phyloP scores from a whole-genome alignment of 2,797 vertebrate genomes.

The Lates japonicus region DNA sequence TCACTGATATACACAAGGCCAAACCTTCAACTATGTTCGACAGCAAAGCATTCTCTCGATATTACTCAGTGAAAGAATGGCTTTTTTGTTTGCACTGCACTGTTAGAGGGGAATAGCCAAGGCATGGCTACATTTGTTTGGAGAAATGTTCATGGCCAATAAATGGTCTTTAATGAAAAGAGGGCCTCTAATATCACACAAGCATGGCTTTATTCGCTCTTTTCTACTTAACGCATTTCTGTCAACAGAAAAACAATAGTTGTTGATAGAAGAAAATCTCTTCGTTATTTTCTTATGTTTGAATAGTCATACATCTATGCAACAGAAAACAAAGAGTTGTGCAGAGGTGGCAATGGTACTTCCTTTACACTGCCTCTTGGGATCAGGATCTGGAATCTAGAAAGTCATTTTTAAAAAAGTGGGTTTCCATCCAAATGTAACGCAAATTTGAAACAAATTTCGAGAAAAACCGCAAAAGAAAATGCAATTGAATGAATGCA shows the following conservation, averaged over 20 bases:
- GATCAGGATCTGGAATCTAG: background rate
- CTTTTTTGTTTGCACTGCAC: background rate
- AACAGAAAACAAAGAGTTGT: background rate
- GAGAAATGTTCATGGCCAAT: too few relatives aligned
- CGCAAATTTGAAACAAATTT: background rate
- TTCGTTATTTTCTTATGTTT: too few relatives aligned
- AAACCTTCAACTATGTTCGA: background rate
- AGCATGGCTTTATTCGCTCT: constrained; percentile 1
- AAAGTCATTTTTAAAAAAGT: background rate
- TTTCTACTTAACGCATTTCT: background rate
- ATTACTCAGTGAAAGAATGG: background rate
- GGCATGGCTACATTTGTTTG: background rate
- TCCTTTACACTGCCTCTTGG: background rate
- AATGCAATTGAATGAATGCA: too few relatives aligned
- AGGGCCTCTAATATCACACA: background rate
- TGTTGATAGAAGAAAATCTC: background rate
- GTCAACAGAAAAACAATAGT: background rate
- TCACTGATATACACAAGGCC: background rate
- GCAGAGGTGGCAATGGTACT: background rate
- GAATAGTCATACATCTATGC: too few relatives aligned
- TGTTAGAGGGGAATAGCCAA: background rate
- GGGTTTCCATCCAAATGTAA: background rate
- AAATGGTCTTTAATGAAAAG: too few relatives aligned
- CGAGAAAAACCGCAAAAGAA: too few relatives aligned
- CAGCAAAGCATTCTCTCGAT: background rate